These are phyloP conservation scores for Sialia sialis DNA, from an alignment of 2,113 vertebrate species.

Conservation along the genomic window DNA sequence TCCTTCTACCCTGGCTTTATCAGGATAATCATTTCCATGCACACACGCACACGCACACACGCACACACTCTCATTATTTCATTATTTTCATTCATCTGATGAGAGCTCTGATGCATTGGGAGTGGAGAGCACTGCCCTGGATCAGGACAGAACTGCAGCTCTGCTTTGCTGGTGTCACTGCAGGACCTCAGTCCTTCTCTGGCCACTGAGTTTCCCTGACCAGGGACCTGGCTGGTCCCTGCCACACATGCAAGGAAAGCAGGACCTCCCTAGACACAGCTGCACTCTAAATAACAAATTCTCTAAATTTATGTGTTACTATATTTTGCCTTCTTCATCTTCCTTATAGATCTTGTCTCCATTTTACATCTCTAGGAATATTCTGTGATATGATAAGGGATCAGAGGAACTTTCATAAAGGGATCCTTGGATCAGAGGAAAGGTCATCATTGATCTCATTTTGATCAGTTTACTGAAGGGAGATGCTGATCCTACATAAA, in stretches of 20 bases:
- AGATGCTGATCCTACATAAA: background rate
- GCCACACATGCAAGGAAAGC: rapidly evolving
- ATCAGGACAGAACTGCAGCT: rapidly evolving
- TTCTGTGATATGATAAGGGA: background rate
- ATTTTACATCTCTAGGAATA: background rate
- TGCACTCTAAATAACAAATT: rapidly evolving
- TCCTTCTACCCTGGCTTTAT: background rate
- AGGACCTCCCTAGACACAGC: background rate
- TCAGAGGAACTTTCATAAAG: background rate
- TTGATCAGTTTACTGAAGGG: background rate
- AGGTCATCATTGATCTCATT: background rate
- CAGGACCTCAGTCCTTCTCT: background rate
- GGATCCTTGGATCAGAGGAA: background rate
- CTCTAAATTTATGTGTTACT: background rate
- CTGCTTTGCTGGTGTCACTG: background rate
- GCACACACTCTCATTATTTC: too few species aligned
- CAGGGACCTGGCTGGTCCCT: background rate
- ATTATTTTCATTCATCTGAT: background rate
- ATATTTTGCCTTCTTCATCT: background rate
- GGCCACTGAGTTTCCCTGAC: background rate
- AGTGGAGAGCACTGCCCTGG: background rate
- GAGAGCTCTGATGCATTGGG: background rate
- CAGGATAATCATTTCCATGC: rapidly evolving
- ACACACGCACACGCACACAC: rapidly evolving
- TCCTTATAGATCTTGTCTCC: background rate